A percentile compares a stretch with the other conserved stretches of the same genome.
phyloP scores from a whole-genome alignment of 2,888 invertebrate genomes.

The Andrena haemorrhoa region DNA sequence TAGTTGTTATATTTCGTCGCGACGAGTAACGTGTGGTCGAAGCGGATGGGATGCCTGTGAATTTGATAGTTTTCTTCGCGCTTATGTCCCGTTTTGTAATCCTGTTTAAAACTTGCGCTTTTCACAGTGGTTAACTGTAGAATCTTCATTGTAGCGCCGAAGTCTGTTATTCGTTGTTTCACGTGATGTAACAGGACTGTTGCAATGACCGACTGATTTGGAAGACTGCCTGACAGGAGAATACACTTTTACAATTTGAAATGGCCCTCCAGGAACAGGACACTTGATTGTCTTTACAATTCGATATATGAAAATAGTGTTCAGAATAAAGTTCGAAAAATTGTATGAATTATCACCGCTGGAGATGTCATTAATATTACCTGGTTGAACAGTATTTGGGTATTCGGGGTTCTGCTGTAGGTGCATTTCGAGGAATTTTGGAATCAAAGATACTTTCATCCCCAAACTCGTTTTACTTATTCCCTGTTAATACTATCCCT shows the following conservation, averaged over 20 bases:
- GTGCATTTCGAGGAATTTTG: background rate
- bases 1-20: background rate
- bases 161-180: background rate
- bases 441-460: background rate
- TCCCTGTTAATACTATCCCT: slow-evolving; percentile 2
- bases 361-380: background rate
- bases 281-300: too few relatives aligned
- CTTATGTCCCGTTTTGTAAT: background rate
- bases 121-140: background rate
- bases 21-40: too few relatives aligned
- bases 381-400: background rate
- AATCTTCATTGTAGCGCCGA: background rate
- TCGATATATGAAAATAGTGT: too few relatives aligned
- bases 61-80: background rate
- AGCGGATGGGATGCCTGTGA: background rate
- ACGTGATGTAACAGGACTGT: too few relatives aligned
- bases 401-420: background rate
- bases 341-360: background rate
- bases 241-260: too few relatives aligned
- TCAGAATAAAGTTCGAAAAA: background rate
- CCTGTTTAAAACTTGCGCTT: background rate
- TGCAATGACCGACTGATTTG: too few relatives aligned
- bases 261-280: too few relatives aligned
- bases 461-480: background rate
- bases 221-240: too few relatives aligned